A percentile compares a stretch with the other conserved stretches of the same genome.
phyloP scores from a whole-genome alignment of 2,113 vertebrate genomes.

The Phocoena phocoena region DNA sequence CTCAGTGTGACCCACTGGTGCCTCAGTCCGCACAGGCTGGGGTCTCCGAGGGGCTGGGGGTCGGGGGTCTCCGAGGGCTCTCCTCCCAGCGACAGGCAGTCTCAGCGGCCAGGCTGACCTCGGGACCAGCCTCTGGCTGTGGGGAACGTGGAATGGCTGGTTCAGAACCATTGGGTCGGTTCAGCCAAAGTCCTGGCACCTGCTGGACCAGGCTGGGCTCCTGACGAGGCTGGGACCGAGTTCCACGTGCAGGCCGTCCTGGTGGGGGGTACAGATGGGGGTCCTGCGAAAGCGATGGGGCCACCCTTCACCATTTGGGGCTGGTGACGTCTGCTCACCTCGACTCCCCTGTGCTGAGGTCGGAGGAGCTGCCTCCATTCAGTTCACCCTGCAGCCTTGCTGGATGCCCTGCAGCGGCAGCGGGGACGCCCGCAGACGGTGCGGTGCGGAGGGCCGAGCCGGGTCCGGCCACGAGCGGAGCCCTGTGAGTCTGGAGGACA shows the following conservation, averaged over 20 bases:
- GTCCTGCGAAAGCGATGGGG: background rate
- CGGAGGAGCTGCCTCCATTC: background rate
- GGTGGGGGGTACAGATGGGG: rapidly evolving
- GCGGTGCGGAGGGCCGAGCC: background rate
- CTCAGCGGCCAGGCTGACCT: background rate
- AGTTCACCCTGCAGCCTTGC: background rate
- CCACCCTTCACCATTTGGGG: background rate
- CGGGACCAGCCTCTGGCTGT: too few relatives aligned
- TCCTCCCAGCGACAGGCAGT: background rate
- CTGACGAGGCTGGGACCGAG: too few relatives aligned
- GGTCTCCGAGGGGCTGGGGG: too few relatives aligned
- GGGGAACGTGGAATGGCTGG: background rate
- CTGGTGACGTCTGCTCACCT: background rate
- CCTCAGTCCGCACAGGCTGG: background rate
- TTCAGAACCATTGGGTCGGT: rapidly evolving
- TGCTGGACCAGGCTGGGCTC: background rate
- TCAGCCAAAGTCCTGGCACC: background rate
- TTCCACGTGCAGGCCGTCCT: rapidly evolving
- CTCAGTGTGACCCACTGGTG: too few relatives aligned
- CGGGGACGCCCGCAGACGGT: background rate
- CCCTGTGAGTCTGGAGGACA: background rate
- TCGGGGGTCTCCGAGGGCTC: background rate
- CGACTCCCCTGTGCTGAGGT: background rate
- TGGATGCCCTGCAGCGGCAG: background rate
- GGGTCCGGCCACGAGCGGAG: background rate